Percentiles rank a stretch among this genome's conserved stretches.
These are phyloP conservation scores for Frankliniella intonsa DNA, from an alignment of 2,888 invertebrate species.

Conservation along the genomic window DNA sequence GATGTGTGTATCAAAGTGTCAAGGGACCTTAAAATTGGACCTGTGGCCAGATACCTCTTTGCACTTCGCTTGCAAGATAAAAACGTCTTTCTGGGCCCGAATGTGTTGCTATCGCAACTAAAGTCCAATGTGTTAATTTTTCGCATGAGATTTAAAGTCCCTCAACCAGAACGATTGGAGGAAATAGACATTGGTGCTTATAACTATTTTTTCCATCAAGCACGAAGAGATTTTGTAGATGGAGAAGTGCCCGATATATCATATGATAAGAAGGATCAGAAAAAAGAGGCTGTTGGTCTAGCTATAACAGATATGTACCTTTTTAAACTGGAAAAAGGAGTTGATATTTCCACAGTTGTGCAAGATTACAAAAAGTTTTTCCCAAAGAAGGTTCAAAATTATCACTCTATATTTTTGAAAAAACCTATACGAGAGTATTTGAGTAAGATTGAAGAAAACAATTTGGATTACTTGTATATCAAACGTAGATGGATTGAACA, in stretches of 20 bases:
- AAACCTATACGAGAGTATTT: slow-evolving; percentile 68
- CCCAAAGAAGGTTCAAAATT: slow-evolving; percentile 70
- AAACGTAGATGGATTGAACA: slow-evolving; percentile 78
- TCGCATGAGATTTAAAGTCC: slow-evolving; percentile 73
- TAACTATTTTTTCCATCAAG: slow-evolving; percentile 82
- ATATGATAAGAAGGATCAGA: slow-evolving; percentile 70
- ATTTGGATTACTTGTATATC: slow-evolving; percentile 62
- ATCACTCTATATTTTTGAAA: slow-evolving; percentile 70
- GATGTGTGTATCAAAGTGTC: slow-evolving; percentile 67
- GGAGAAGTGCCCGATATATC: slow-evolving; percentile 74
- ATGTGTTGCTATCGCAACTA: slow-evolving; percentile 49
- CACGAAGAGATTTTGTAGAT: slow-evolving; percentile 71
- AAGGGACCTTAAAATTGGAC: slow-evolving; percentile 66
- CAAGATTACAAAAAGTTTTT: slow-evolving; percentile 78
- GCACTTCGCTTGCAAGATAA: slow-evolving; percentile 62
- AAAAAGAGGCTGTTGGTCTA: slow-evolving; percentile 73
- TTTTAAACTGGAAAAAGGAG: slow-evolving; percentile 69
- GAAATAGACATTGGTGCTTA: slow-evolving; percentile 70
- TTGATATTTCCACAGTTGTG: slow-evolving; percentile 62
- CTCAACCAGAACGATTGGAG: slow-evolving; percentile 57
- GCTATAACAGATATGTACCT: slow-evolving; percentile 85
- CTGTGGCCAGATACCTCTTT: slow-evolving; percentile 72
- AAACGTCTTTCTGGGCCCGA: slow-evolving; percentile 61
- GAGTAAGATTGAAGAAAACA: slow-evolving; percentile 47
- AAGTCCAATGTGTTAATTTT: slow-evolving; percentile 60